phyloP scores from a whole-genome alignment of 1,140 invertebrate genomes.

The Brachionus rubens region DNA sequence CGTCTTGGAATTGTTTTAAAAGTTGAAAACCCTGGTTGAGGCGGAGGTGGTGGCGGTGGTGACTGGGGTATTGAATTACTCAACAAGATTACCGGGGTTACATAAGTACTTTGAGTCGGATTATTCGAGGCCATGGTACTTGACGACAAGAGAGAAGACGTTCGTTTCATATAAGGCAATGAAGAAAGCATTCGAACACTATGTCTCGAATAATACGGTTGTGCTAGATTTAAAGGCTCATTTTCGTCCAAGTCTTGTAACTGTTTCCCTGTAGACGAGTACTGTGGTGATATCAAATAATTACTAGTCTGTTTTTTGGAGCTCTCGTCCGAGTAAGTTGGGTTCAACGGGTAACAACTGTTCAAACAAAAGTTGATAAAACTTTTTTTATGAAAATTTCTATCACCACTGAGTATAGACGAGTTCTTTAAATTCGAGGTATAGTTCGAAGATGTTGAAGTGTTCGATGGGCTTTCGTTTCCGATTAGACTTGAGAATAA shows the following conservation, averaged over 20 bases:
- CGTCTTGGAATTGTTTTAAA: background rate
- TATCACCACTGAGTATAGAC: too few relatives aligned
- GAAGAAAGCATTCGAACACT: conserved; percentile 29
- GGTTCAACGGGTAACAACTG: background rate
- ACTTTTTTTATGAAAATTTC: background rate
- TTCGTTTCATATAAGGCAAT: conserved; percentile 27
- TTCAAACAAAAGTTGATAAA: conserved; percentile 23
- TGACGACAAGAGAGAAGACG: conserved; percentile 18
- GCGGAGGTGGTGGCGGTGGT: conserved; percentile 34
- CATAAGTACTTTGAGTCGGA: conserved; percentile 18
- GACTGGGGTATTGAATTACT: background rate
- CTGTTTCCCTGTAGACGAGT: background rate
- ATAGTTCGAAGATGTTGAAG: background rate
- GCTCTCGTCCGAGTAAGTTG: background rate
- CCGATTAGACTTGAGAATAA: background rate
- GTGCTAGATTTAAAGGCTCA: background rate
- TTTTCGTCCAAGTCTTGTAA: conserved; percentile 9
- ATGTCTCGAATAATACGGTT: background rate
- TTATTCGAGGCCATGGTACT: conserved; percentile 31
- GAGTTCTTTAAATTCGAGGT: background rate
- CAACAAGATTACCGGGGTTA: background rate
- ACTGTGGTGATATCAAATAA: background rate
- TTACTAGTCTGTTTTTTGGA: conserved; percentile 16
- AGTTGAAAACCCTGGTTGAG: background rate
- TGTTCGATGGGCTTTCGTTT: background rate